phyloP scores from a whole-genome alignment of 1,140 invertebrate genomes.

The Thaumatotibia leucotreta region DNA sequence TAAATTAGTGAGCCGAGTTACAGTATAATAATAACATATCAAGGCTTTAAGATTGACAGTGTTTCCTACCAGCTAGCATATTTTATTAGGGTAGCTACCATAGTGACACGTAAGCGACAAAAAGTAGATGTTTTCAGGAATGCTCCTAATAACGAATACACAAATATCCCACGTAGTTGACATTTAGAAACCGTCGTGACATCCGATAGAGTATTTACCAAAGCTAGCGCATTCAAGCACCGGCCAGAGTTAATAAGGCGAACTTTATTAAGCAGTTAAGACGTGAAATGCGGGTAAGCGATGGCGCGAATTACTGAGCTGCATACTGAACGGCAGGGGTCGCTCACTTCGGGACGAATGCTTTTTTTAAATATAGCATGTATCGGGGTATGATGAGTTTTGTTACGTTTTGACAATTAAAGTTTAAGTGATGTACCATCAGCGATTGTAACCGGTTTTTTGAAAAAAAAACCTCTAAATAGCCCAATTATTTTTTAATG shows the following conservation, averaged over 20 bases:
- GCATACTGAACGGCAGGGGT: constrained; percentile 41
- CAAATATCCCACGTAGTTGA: background rate
- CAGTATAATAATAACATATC: no score
- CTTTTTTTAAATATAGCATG: background rate
- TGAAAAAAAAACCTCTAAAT: no score
- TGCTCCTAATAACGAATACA: background rate
- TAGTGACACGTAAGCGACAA: no score
- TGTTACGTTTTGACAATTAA: no score
- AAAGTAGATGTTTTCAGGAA: no score
- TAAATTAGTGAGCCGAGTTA: no score
- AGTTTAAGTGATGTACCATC: no score
- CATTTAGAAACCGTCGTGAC: background rate
- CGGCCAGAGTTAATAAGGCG: background rate
- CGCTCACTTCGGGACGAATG: constrained; percentile 20
- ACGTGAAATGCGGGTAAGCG: constrained; percentile 22
- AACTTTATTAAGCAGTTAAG: constrained; percentile 35
- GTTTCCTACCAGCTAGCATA: background rate
- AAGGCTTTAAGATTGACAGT: no score
- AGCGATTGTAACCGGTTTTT: no score
- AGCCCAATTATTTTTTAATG: no score
- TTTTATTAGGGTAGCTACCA: background rate
- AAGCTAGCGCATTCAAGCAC: background rate
- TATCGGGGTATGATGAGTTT: no score
- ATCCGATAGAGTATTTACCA: background rate
- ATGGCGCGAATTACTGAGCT: constrained; percentile 39